Evolutionary conservation across 2,888 invertebrate species (phyloP).

Genomic region (Agrotis ipsilon): DNA sequence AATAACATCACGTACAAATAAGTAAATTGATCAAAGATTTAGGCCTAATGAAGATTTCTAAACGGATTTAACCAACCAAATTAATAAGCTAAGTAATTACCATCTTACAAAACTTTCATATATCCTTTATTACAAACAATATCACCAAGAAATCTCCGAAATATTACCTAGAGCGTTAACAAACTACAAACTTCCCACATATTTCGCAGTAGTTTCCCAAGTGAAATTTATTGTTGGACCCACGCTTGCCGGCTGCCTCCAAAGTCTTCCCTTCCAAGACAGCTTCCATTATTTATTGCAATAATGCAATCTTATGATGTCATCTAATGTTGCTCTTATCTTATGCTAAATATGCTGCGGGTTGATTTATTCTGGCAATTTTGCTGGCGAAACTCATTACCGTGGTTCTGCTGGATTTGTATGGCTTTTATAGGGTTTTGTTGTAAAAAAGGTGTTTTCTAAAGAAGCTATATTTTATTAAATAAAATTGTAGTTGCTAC

Average conservation of each 20-base stretch:
- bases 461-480: not conserved
- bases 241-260: constrained; percentile 48
- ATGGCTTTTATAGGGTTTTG: constrained; percentile 8
- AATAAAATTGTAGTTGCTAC: too few relatives aligned
- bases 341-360: constrained; percentile 43
- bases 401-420: constrained; percentile 14
- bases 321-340: constrained; percentile 56
- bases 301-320: constrained; percentile 60
- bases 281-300: constrained; percentile 60
- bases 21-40: too few relatives aligned
- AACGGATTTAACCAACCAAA: too few relatives aligned
- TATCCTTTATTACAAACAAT: not conserved
- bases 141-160: constrained; percentile 41
- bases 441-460: not conserved
- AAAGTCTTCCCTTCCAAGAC: constrained; percentile 44
- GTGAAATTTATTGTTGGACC: constrained; percentile 54
- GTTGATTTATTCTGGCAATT: constrained; percentile 51
- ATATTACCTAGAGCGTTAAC: constrained; percentile 31
- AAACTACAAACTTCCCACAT: constrained; percentile 57
- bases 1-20: too few relatives aligned
- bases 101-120: not conserved
- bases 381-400: constrained; percentile 47
- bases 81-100: not conserved
- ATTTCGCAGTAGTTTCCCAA: constrained; percentile 56
- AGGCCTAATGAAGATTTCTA: too few relatives aligned